These are phyloP conservation scores for Abrostola tripartita DNA, from an alignment of 2,888 invertebrate genomes.

Conservation along the genomic window DNA sequence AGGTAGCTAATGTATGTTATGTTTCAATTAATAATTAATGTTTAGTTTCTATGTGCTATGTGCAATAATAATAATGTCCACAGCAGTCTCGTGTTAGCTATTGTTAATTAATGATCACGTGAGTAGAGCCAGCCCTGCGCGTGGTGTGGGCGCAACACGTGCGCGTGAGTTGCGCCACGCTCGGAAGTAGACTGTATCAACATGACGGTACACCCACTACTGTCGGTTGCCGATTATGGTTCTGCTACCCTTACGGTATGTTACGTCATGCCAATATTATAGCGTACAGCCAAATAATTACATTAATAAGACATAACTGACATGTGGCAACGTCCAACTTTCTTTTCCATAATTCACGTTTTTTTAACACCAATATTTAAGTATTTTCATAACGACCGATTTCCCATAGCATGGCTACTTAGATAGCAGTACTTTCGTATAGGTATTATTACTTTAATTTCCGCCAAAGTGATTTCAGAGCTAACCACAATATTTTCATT, in stretches of 20 bases:
- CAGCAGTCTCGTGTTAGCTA: constrained; percentile 32
- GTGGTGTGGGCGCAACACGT: constrained; percentile 61
- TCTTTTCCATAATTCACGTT: constrained; percentile 52
- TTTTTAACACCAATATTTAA: constrained; percentile 50
- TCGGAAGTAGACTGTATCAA: constrained; percentile 74
- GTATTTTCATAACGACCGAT: constrained; percentile 30
- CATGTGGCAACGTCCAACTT: constrained; percentile 49
- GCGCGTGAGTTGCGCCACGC: constrained; percentile 66
- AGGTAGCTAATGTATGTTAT: not conserved
- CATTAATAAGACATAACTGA: constrained; percentile 20
- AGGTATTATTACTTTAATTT: not conserved
- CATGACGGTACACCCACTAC: constrained; percentile 64
- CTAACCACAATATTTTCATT: constrained; percentile 19
- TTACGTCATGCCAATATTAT: constrained; percentile 58
- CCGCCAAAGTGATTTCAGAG: constrained; percentile 11
- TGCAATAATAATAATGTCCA: constrained; percentile 40
- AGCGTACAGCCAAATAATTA: constrained; percentile 35
- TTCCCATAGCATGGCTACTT: constrained; percentile 18
- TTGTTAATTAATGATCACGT: constrained; percentile 51
- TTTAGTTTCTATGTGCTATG: constrained; percentile 21
- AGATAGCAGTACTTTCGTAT: not conserved
- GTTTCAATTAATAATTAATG: constrained; percentile 28
- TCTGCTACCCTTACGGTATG: constrained; percentile 58
- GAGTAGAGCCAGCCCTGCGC: constrained; percentile 50
- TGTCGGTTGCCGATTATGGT: constrained; percentile 53